These are phyloP conservation scores for Melipona bicolor DNA, from an alignment of 2,888 invertebrate species.

Conservation along the genomic window DNA sequence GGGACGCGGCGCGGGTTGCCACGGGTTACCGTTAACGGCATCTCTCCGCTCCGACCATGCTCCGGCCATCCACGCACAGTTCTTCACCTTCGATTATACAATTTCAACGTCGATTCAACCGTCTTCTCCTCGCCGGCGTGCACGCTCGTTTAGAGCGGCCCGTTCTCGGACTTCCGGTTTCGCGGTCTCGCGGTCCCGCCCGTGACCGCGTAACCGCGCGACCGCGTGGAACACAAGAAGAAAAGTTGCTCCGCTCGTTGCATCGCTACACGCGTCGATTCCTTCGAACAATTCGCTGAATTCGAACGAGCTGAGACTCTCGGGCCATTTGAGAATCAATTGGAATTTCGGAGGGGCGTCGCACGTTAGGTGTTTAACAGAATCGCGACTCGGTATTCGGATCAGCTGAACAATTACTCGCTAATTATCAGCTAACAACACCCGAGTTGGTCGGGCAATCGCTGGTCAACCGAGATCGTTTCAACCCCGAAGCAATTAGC, in stretches of 20 bases:
- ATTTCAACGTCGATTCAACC: slow-evolving; percentile 63
- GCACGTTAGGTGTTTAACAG: not conserved
- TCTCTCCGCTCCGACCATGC: slow-evolving; percentile 74
- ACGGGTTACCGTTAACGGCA: slow-evolving; percentile 84
- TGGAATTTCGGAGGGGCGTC: not conserved
- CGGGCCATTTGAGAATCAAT: not conserved
- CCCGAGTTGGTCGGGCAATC: slow-evolving; percentile 10
- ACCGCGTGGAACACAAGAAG: not conserved
- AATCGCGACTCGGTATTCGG: not conserved
- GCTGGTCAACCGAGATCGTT: slow-evolving; percentile 25
- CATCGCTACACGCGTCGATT: not conserved
- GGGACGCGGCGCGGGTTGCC: slow-evolving; percentile 82
- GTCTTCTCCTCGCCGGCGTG: not conserved
- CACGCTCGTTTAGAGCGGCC: not conserved
- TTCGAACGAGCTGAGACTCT: not conserved
- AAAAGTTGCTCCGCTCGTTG: not conserved
- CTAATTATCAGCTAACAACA: not conserved
- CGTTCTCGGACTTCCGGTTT: slow-evolving; percentile 11
- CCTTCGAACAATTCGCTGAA: not conserved
- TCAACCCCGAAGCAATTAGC: slow-evolving; percentile 12
- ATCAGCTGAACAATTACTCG: slow-evolving; percentile 13
- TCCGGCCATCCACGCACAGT: slow-evolving; percentile 40
- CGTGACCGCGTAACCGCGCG: not conserved
- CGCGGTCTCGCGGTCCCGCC: not conserved
- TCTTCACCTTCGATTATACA: slow-evolving; percentile 67